A percentile compares a stretch with the other conserved stretches of the same genome.
These are phyloP conservation scores for Pimpla rufipes DNA, from an alignment of 2,888 invertebrate species.

Conservation along the genomic window DNA sequence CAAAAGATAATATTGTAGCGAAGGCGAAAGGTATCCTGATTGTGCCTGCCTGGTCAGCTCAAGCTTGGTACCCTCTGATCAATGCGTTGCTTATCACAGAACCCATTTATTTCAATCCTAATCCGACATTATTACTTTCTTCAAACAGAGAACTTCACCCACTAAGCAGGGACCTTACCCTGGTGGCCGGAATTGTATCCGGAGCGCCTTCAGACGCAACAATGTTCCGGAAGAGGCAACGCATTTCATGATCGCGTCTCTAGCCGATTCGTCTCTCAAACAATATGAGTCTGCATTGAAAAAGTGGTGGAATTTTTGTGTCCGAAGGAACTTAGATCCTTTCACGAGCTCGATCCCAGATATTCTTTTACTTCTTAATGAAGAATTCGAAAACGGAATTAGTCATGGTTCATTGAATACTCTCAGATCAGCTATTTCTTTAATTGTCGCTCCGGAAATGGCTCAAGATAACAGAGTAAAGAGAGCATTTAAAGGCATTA, in stretches of 20 bases:
- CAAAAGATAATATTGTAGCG: conserved; percentile 11
- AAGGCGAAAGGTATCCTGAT: too few species aligned
- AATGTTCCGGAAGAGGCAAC: not conserved
- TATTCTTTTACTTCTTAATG: conserved; percentile 49
- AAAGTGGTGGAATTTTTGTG: conserved; percentile 30
- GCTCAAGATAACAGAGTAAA: conserved; percentile 59
- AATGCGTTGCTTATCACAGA: too few species aligned
- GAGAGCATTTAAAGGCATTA: conserved; percentile 70
- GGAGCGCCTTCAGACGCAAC: conserved; percentile 36
- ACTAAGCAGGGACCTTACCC: conserved; percentile 38
- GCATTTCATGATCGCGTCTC: conserved; percentile 13
- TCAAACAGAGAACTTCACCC: conserved; percentile 67
- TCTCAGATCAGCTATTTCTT: conserved; percentile 50
- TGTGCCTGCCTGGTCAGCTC: too few species aligned
- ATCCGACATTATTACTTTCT: conserved; percentile 14
- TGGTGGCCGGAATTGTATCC: conserved; percentile 71
- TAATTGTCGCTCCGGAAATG: conserved; percentile 56
- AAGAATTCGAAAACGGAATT: conserved; percentile 36
- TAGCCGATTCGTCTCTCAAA: conserved; percentile 19
- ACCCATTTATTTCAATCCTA: too few species aligned
- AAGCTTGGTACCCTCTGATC: too few species aligned
- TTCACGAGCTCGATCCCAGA: conserved; percentile 28
- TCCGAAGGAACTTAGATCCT: too few species aligned
- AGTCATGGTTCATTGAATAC: conserved; percentile 46
- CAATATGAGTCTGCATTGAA: conserved; percentile 38